Conservation (phyloP, 2,113 vertebrate genomes). For the Anhinga rufa region DNA sequence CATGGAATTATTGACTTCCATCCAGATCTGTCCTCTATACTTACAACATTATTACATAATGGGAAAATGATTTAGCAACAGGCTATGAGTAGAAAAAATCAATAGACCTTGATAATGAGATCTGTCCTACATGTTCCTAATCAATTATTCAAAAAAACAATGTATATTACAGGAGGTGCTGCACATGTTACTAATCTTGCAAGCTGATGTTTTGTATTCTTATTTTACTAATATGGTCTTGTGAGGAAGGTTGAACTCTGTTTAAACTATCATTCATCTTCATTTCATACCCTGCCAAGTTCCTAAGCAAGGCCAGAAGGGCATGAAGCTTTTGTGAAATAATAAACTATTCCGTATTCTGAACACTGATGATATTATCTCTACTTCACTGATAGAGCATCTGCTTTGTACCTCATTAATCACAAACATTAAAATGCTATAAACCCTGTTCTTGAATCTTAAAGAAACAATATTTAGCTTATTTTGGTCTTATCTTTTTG, state of each 20-base stretch:
- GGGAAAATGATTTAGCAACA: constrained; percentile 35
- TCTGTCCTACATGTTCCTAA: not conserved
- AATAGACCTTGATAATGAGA: constrained; percentile 44
- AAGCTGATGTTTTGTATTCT: not conserved
- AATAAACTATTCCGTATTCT: constrained; percentile 39
- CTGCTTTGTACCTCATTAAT: constrained; percentile 49
- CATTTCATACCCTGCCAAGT: constrained; percentile 49
- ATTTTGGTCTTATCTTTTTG: not conserved
- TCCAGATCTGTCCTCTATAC: not conserved
- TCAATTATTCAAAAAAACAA: constrained; percentile 3
- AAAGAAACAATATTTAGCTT: constrained; percentile 15
- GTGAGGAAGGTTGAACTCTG: constrained; percentile 13
- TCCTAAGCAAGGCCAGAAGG: constrained; percentile 54
- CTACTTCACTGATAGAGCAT: constrained; percentile 4
- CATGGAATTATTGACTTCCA: constrained; percentile 2
- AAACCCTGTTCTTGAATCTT: not conserved
- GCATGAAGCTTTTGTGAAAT: constrained; percentile 26
- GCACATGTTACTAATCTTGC: not conserved
- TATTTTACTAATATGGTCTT: constrained; percentile 35
- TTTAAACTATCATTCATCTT: constrained; percentile 57
- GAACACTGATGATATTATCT: not conserved
- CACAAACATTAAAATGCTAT: not conserved
- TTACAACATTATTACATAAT: constrained; percentile 10
- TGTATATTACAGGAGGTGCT: not conserved
- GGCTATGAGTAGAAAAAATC: constrained; percentile 6